Evolutionary conservation across 2,797 vertebrate species (phyloP).

Genomic region (Bradypodion ventrale): DNA sequence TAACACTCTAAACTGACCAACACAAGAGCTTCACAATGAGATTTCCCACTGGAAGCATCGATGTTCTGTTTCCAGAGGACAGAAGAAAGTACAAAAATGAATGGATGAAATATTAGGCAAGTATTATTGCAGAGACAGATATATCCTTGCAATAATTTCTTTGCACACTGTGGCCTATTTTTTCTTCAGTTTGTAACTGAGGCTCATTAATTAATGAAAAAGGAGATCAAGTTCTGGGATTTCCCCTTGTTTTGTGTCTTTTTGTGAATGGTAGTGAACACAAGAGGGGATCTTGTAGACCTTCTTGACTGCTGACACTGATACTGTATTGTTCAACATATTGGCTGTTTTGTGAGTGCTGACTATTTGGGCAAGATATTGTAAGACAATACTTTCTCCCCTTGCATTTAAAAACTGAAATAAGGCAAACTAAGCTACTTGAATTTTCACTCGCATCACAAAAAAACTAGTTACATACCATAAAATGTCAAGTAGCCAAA

Average conservation of each 20-base stretch:
- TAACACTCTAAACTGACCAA: slow-evolving; percentile 42
- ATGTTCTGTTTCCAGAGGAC: neutral
- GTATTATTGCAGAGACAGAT: slow-evolving; percentile 47
- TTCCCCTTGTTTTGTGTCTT: no score
- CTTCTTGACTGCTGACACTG: no score
- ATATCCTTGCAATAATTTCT: slow-evolving; percentile 48
- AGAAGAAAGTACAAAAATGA: neutral
- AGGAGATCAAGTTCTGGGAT: no score
- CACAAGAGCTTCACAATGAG: neutral
- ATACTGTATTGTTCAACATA: no score
- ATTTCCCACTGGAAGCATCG: neutral
- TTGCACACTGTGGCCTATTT: no score
- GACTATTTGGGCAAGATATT: no score
- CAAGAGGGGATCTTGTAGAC: no score
- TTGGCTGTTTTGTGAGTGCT: no score
- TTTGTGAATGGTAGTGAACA: no score
- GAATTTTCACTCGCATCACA: slow-evolving; percentile 28
- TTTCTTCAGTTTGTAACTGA: neutral
- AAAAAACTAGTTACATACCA: slow-evolving; percentile 78
- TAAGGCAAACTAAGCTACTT: slow-evolving; percentile 7
- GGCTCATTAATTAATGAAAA: no score
- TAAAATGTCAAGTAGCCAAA: slow-evolving; percentile 98
- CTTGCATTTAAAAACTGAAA: neutral
- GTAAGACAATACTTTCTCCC: neutral
- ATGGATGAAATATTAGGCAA: neutral